Evolutionary conservation across 2,113 vertebrate species (phyloP).

Genomic region (Pogona vitticeps): DNA sequence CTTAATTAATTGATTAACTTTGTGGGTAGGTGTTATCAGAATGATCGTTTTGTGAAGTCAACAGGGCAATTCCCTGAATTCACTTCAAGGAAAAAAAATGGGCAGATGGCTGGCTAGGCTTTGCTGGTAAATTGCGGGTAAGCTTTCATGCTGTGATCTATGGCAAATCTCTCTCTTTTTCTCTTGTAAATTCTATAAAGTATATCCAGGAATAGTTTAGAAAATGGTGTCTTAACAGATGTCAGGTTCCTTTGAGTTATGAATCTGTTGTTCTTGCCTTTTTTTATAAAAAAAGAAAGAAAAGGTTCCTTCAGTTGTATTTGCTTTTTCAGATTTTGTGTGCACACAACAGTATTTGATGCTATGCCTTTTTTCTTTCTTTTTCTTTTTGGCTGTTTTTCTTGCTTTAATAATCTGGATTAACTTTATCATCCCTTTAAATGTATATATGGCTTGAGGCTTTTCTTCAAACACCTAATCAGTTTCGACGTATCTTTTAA

Average conservation of each 20-base stretch:
- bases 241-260: not conserved
- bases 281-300: not conserved
- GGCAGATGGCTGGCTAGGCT: constrained; percentile 74
- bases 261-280: not conserved
- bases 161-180: not conserved
- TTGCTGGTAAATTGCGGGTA: constrained; percentile 68
- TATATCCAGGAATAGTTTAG: constrained; percentile 30
- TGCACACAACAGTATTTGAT: not conserved
- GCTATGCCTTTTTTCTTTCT: not conserved
- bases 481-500: constrained; percentile 3
- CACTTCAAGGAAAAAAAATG: constrained; percentile 35
- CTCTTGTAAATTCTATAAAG: constrained; percentile 9
- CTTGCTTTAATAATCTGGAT: constrained; percentile 12
- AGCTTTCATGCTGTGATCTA: constrained; percentile 32
- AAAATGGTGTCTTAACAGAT: constrained; percentile 54
- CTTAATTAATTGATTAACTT: constrained; percentile 51
- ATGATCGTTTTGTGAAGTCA: constrained; percentile 14
- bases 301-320: not conserved
- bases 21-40: constrained; percentile 42
- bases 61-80: constrained; percentile 21
- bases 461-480: constrained; percentile 24
- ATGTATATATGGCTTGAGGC: not conserved
- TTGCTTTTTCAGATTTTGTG: not conserved
- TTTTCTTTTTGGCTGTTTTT: not conserved
- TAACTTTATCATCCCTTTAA: constrained; percentile 25